Percentiles rank a stretch among this genome's conserved stretches.
Evolutionary conservation across 2,113 vertebrate genomes (phyloP).

Genomic region (Lasiurus cinereus): DNA sequence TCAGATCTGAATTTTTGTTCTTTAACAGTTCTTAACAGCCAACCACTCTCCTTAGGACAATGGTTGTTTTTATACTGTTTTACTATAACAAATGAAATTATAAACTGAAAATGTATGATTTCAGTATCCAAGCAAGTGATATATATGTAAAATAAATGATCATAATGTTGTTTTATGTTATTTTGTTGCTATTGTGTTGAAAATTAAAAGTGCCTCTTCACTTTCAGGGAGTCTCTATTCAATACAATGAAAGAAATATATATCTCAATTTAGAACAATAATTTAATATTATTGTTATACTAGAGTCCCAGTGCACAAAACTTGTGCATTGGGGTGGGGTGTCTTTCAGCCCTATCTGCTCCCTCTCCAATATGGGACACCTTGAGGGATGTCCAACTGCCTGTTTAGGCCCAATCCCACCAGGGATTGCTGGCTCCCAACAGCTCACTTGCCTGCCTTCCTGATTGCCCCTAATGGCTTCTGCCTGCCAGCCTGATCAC

Average conservation of each 20-base stretch:
- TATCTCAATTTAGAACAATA: neutral
- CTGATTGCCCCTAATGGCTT: no score
- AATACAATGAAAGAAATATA: neutral
- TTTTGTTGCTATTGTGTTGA: constrained; percentile 11
- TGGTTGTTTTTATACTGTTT: neutral
- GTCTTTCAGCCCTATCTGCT: no score
- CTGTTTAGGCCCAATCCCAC: no score
- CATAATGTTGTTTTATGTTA: neutral
- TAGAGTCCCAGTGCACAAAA: no score
- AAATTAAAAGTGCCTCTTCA: neutral
- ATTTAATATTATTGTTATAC: neutral
- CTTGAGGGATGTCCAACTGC: no score
- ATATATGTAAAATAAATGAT: neutral
- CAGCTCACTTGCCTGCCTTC: no score
- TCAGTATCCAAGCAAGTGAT: neutral
- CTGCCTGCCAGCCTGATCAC: no score
- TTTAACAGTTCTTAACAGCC: neutral
- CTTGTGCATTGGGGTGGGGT: no score
- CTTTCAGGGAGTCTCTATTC: neutral
- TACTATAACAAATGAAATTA: constrained; percentile 30
- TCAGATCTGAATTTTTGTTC: neutral
- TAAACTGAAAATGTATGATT: constrained; percentile 44
- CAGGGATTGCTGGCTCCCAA: no score
- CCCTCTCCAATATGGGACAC: no score
- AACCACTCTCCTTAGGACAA: neutral